Evolutionary conservation across 2,113 vertebrate genomes (phyloP).

Genomic region (Pollimyrus isidori): DNA sequence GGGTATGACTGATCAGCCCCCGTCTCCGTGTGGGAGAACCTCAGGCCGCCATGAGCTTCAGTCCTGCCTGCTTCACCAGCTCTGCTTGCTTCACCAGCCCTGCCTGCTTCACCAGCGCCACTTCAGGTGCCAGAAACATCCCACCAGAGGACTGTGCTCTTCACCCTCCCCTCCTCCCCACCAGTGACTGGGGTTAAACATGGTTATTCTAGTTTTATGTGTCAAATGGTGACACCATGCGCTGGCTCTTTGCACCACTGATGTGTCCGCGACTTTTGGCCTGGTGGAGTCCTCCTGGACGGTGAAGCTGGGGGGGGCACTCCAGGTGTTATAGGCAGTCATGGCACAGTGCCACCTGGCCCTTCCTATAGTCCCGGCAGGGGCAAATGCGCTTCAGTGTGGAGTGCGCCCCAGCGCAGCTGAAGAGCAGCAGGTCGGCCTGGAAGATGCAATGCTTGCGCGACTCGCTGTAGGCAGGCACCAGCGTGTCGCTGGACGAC

Average conservation of each 20-base stretch:
- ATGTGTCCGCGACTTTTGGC: background rate
- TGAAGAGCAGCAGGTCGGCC: constrained; percentile 89
- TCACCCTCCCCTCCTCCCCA: background rate
- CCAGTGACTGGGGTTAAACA: background rate
- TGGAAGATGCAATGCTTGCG: constrained; percentile 88
- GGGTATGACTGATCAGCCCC: constrained; percentile 25
- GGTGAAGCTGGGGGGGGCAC: background rate
- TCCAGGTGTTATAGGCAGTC: constrained; percentile 82
- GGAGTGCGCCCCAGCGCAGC: constrained; percentile 84
- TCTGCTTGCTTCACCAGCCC: background rate
- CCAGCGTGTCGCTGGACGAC: constrained; percentile 77
- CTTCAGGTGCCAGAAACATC: background rate
- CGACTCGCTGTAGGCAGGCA: constrained; percentile 76
- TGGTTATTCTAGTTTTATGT: background rate
- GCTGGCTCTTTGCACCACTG: background rate
- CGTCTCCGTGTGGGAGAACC: background rate
- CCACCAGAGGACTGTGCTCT: background rate
- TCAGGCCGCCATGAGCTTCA: background rate
- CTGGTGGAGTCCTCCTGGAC: background rate
- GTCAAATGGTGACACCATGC: background rate
- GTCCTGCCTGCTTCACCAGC: background rate
- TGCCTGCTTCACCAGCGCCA: background rate
- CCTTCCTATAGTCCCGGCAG: constrained; percentile 96
- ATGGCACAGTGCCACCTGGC: constrained; percentile 92
- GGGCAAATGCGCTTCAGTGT: constrained; percentile 81